Percentiles rank a stretch among this genome's conserved stretches.
phyloP scores from a whole-genome alignment of 2,888 invertebrate species.

The Eristalis arbustorum region DNA sequence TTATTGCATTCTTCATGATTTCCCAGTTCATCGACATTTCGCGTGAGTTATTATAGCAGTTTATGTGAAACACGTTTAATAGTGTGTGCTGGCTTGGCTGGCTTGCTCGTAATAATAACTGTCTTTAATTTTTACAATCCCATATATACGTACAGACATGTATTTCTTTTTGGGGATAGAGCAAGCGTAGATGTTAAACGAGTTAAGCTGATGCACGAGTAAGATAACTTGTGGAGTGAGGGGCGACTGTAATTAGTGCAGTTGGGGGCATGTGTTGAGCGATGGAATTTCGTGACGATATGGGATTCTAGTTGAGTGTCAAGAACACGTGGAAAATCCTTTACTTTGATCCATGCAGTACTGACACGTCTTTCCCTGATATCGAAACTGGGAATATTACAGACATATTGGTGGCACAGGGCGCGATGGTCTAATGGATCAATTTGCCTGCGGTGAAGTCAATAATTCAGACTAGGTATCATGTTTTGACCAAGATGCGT shows the following conservation, averaged over 20 bases:
- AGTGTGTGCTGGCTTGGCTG: constrained; percentile 34
- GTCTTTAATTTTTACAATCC: constrained; percentile 44
- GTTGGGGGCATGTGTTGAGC: neutral
- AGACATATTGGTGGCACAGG: too few relatives aligned
- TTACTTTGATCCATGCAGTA: too few relatives aligned
- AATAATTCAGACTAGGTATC: too few relatives aligned
- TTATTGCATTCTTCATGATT: constrained; percentile 60
- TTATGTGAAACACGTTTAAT: constrained; percentile 67
- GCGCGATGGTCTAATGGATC: too few relatives aligned
- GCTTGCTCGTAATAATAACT: constrained; percentile 59
- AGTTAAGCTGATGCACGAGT: neutral
- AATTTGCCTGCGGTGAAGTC: too few relatives aligned
- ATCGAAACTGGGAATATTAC: too few relatives aligned
- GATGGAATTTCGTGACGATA: too few relatives aligned
- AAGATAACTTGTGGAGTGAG: neutral
- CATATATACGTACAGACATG: neutral
- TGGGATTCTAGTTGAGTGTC: too few relatives aligned
- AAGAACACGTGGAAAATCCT: too few relatives aligned
- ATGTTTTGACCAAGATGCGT: too few relatives aligned
- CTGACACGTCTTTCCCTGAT: too few relatives aligned
- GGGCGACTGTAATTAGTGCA: neutral
- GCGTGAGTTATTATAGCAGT: constrained; percentile 61
- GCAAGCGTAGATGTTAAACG: constrained; percentile 11
- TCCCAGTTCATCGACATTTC: constrained; percentile 68
- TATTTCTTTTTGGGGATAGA: neutral